These are phyloP conservation scores for Coelopa frigida DNA, from an alignment of 1,140 invertebrate genomes.

Conservation along the genomic window DNA sequence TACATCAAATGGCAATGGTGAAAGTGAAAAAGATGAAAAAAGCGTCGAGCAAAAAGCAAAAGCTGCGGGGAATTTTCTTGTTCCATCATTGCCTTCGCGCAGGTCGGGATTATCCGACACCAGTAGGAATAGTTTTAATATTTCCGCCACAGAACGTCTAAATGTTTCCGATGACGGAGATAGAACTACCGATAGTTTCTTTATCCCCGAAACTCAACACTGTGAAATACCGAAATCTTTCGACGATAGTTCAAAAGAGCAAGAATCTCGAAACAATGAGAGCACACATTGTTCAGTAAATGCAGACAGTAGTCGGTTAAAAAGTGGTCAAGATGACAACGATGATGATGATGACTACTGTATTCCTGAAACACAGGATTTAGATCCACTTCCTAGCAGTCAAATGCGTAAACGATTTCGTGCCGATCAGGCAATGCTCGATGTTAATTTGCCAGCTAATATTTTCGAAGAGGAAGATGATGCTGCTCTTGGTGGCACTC, in stretches of 20 bases:
- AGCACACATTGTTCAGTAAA: neutral
- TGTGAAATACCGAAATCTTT: neutral
- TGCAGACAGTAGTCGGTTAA: slow-evolving; percentile 1
- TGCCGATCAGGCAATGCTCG: too few species aligned
- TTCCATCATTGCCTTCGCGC: neutral
- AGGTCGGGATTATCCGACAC: neutral
- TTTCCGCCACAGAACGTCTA: neutral
- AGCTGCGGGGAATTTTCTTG: neutral
- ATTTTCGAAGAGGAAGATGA: neutral
- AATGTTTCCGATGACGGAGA: neutral
- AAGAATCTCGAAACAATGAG: too few species aligned
- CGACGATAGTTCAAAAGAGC: neutral
- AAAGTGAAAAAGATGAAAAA: too few species aligned
- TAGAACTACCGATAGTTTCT: slow-evolving; percentile 7
- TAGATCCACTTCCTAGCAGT: neutral
- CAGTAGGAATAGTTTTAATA: slow-evolving; percentile 1
- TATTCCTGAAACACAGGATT: slow-evolving; percentile 14
- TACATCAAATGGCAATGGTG: too few species aligned
- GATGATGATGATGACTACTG: slow-evolving; percentile 12
- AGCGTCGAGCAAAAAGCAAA: neutral
- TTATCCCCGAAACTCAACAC: slow-evolving; percentile 13
- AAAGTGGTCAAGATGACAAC: neutral
- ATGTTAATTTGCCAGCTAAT: neutral
- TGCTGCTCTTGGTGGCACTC: neutral
- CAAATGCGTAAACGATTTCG: neutral